Conservation (phyloP, 2,113 vertebrate genomes). For the Hemiscyllium ocellatum region DNA sequence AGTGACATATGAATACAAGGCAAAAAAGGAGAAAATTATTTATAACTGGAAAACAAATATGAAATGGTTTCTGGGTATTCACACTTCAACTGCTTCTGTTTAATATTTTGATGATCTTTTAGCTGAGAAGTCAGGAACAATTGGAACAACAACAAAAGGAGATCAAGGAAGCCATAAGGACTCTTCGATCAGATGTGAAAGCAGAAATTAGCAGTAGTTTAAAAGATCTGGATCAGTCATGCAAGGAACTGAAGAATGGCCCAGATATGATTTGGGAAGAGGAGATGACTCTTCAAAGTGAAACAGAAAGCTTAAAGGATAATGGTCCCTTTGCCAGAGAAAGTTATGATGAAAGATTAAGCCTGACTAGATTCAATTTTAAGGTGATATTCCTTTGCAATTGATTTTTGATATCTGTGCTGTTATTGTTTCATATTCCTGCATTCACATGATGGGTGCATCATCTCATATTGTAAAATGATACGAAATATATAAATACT, state of each 20-base stretch:
- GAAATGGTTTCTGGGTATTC: not conserved
- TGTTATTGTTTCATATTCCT: not conserved
- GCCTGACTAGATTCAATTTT: slow-evolving; percentile 49
- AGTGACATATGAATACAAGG: not conserved
- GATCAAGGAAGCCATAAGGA: slow-evolving; percentile 51
- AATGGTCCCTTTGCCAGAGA: slow-evolving; percentile 43
- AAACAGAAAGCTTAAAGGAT: slow-evolving; percentile 51
- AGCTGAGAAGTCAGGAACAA: slow-evolving; percentile 56
- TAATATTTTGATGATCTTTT: not conserved
- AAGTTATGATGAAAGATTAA: slow-evolving; percentile 47
- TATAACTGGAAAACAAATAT: not conserved
- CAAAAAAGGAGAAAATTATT: not conserved
- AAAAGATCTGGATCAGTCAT: slow-evolving; percentile 46
- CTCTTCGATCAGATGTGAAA: slow-evolving; percentile 60
- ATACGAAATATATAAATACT: not conserved
- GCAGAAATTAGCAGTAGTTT: slow-evolving; percentile 56
- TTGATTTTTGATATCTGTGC: not conserved
- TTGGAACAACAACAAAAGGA: slow-evolving; percentile 55
- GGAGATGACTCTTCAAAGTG: slow-evolving; percentile 40
- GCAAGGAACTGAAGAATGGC: slow-evolving; percentile 40
- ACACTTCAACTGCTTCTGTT: not conserved
- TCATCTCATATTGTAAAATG: not conserved
- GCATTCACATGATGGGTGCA: not conserved
- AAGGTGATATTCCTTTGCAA: slow-evolving; percentile 49
- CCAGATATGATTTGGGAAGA: slow-evolving; percentile 44